Base-by-base conservation (phyloP, 2,113 vertebrate species). In the Carassius auratus region DNA sequence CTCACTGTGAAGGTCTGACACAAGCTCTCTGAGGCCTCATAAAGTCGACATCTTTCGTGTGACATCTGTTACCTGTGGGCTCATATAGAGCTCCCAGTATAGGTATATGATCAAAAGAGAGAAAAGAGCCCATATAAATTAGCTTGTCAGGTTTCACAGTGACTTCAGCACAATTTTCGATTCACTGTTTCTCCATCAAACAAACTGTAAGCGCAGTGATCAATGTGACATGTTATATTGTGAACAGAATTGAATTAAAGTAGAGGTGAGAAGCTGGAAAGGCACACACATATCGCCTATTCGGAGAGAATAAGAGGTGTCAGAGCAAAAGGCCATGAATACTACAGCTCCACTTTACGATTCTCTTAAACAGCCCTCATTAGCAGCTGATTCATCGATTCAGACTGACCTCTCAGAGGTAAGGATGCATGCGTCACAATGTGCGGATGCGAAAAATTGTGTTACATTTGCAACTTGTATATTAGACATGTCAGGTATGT, bases 361-460 rank as follows among this genome's bases (percentile, higher is more conserved):
- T 17, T 57, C n/a, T 69, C 36, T 80, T 71, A 79, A 81, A 78
- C 30, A 75, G 4, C 21, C 19, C 61, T 73, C 84, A 86, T 86
- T 86, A 86, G 77, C 15, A 38, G 55, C 68, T 74, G 69, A 86
- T 75, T 64, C 23, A 86, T 86, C 75, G 66, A 86, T 86, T 81
- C 42, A n/a, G 45, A 69, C 42, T 81, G 76, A 81, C 68, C 68
- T 48, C 45, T 30, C 4, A 48, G 36, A 81, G 77, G 17, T 62
- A 73, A 6, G 19, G n/a, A 50, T 45, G 23, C 10, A 50, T 45
- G 23, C 10, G 15, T 75, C 77, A 50, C 9, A 1, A 4, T 23
- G 55, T 45, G 26, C n/a, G 57, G 66, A 61, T 62, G n/a, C 13
- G 19, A 14, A 3, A 64, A 62, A 48, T 73, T 48, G 9, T 48